phyloP scores from a whole-genome alignment of 2,888 invertebrate genomes.

The Ormyrus thymus region DNA sequence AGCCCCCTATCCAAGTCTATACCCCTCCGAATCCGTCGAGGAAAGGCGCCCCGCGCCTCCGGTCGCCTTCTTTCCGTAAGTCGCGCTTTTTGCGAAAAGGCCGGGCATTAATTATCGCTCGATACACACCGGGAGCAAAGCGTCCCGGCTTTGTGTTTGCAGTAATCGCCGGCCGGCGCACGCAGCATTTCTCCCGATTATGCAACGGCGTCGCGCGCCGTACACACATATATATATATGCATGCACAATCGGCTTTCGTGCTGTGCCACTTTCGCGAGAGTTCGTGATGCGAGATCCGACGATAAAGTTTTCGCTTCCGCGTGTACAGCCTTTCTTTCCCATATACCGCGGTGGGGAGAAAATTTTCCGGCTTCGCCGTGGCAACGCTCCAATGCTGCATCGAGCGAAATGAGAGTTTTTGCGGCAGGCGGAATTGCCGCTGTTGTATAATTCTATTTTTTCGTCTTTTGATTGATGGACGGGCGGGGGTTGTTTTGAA shows the following conservation, averaged over 20 bases:
- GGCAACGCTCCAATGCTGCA: no score
- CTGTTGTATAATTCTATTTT: no score
- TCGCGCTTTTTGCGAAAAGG: neutral
- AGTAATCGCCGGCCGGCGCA: conserved; percentile 30
- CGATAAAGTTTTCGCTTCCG: conserved; percentile 58
- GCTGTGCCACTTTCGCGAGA: conserved; percentile 64
- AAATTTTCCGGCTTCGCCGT: no score
- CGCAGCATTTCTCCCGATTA: conserved; percentile 63
- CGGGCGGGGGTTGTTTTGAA: no score
- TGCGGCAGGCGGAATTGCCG: no score
- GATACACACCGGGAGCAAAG: no score
- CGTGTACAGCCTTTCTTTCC: neutral
- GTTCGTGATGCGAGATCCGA: conserved; percentile 64
- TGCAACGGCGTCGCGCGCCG: conserved; percentile 58
- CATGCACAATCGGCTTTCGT: conserved; percentile 46
- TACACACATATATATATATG: no score
- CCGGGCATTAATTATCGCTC: neutral
- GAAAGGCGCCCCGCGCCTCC: neutral
- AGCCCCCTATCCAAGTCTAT: neutral
- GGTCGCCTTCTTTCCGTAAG: neutral
- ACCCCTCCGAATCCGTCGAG: neutral
- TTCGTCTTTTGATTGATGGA: no score
- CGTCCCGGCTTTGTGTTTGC: neutral
- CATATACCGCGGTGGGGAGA: neutral
- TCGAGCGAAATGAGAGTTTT: no score